phyloP scores from a whole-genome alignment of 2,797 vertebrate species.

The Alfaro cultratus region DNA sequence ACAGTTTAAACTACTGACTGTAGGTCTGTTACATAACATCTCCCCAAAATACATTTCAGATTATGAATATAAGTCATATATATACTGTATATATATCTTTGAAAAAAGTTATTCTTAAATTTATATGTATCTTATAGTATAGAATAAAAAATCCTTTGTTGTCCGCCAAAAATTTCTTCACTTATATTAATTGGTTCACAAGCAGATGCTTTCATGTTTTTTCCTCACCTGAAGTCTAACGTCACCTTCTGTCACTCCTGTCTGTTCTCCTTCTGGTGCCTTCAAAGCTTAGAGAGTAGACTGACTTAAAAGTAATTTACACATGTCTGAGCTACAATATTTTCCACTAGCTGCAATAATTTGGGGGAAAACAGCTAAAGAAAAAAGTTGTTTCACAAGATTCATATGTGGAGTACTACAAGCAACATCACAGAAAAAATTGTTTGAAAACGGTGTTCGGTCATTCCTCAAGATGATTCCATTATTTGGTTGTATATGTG shows the following conservation, averaged over 20 bases:
- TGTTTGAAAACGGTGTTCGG: background rate
- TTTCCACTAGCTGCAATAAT: background rate
- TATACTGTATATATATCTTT: background rate
- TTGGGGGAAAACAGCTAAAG: background rate
- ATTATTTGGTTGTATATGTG: background rate
- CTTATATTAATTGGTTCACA: background rate
- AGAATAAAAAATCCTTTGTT: too few relatives aligned
- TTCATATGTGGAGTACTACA: background rate
- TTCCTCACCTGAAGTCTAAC: background rate
- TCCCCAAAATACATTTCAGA: background rate
- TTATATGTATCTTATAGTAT: background rate
- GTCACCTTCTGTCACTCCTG: background rate
- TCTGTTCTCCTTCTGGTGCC: background rate
- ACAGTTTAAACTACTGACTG: background rate
- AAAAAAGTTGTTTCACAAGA: background rate
- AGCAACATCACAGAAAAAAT: background rate
- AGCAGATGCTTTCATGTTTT: background rate
- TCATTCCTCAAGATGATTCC: background rate
- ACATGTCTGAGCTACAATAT: background rate
- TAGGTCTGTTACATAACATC: background rate
- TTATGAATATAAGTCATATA: background rate
- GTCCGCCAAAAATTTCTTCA: too few relatives aligned
- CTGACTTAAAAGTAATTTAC: background rate
- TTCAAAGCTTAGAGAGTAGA: background rate
- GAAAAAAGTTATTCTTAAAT: background rate